These are phyloP conservation scores for Carassius gibelio DNA, from an alignment of 2,113 vertebrate species.

Conservation along the genomic window DNA sequence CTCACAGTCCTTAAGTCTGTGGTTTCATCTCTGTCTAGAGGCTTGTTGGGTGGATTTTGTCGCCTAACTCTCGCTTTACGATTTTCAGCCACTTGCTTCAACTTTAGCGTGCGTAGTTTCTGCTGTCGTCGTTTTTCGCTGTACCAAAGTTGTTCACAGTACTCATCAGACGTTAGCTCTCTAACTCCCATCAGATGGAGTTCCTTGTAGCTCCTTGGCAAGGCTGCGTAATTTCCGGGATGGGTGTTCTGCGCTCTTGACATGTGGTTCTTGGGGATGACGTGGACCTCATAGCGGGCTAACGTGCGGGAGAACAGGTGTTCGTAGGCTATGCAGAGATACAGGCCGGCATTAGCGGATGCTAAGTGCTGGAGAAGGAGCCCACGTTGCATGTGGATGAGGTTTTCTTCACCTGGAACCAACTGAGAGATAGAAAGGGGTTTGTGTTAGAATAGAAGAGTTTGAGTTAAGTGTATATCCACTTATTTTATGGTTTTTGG, in stretches of 20 bases:
- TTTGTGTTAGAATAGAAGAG: neutral
- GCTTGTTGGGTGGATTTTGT: slow-evolving; percentile 65
- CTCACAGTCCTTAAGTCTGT: slow-evolving; percentile 25
- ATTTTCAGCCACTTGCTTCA: slow-evolving; percentile 75
- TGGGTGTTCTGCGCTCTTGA: neutral
- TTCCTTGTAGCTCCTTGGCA: slow-evolving; percentile 72
- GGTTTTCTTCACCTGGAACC: slow-evolving; percentile 55
- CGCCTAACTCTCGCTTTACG: slow-evolving; percentile 78
- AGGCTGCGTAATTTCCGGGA: slow-evolving; percentile 25
- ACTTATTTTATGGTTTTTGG: neutral
- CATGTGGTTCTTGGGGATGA: slow-evolving; percentile 71
- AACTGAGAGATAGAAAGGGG: slow-evolving; percentile 61
- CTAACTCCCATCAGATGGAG: slow-evolving; percentile 67
- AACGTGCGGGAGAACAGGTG: slow-evolving; percentile 74
- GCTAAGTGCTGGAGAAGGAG: slow-evolving; percentile 78
- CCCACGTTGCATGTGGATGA: slow-evolving; percentile 74
- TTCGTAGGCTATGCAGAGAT: slow-evolving; percentile 76
- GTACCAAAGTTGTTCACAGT: slow-evolving; percentile 82
- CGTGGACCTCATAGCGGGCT: slow-evolving; percentile 72
- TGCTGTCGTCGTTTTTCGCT: slow-evolving; percentile 80
- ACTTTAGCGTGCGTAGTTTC: slow-evolving; percentile 76
- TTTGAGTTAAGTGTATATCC: neutral
- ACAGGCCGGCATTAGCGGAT: slow-evolving; percentile 70
- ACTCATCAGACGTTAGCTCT: slow-evolving; percentile 73
- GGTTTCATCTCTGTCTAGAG: slow-evolving; percentile 43